Conservation (phyloP, 2,113 vertebrate species). For the Oriolus oriolus region DNA sequence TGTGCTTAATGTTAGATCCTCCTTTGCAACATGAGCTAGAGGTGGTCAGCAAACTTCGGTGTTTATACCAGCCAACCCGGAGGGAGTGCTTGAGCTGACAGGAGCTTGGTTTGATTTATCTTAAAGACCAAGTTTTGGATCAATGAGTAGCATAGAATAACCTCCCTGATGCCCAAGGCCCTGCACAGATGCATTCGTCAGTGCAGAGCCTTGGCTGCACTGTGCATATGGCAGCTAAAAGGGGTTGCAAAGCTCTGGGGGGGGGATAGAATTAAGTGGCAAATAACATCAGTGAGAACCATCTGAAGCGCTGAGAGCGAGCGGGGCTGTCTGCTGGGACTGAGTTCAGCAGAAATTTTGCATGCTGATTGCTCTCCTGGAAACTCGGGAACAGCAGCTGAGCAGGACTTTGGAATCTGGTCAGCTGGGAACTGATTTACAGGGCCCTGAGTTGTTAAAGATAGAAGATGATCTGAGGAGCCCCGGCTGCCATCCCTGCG, state of each 20-base stretch:
- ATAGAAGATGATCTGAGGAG: neutral
- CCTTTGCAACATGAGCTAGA: neutral
- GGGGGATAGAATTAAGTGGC: neutral
- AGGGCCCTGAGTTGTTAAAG: neutral
- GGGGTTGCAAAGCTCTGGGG: neutral
- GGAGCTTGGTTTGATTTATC: slow-evolving; percentile 6
- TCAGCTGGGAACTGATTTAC: neutral
- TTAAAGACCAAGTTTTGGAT: neutral
- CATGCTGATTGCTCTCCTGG: neutral
- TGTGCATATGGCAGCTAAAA: neutral
- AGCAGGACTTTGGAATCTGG: neutral
- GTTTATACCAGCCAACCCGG: neutral
- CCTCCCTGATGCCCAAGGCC: neutral
- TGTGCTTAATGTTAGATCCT: neutral
- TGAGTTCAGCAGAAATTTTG: slow-evolving; percentile 7
- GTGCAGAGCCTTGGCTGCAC: neutral
- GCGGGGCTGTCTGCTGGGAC: neutral
- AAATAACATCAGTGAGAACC: neutral
- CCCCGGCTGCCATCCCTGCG: neutral
- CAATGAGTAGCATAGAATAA: neutral
- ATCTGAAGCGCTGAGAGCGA: neutral
- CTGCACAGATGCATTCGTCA: neutral
- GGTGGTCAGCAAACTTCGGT: neutral
- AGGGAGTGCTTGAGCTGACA: slow-evolving; percentile 21
- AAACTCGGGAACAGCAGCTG: neutral